Evolutionary conservation across 2,113 vertebrate species (phyloP).

Genomic region (Colinus virginianus): DNA sequence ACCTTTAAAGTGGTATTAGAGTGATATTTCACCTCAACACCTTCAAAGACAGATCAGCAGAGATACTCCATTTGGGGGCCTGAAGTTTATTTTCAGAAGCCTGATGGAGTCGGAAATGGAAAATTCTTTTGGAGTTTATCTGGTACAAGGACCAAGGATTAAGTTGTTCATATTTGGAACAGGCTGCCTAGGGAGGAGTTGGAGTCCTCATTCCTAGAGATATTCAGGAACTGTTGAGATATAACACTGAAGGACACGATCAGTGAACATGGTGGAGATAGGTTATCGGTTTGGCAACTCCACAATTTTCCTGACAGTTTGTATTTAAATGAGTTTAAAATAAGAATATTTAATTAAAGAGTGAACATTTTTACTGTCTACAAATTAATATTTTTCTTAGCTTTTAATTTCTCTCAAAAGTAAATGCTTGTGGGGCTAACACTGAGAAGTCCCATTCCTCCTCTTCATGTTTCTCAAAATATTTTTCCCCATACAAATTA

Average conservation of each 20-base stretch:
- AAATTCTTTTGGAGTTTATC: background rate
- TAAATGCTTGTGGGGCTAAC: background rate
- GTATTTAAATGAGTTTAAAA: background rate
- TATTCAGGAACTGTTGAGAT: too few species aligned
- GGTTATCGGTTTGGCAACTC: background rate
- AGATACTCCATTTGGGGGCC: background rate
- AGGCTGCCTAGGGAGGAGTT: too few species aligned
- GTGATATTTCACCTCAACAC: background rate
- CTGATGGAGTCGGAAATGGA: background rate
- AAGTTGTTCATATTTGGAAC: background rate
- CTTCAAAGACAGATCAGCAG: background rate
- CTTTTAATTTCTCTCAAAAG: background rate
- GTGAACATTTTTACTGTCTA: background rate
- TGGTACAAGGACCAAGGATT: background rate
- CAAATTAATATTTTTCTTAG: background rate
- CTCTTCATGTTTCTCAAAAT: background rate
- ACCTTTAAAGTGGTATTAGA: background rate
- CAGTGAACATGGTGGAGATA: too few species aligned
- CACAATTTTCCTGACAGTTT: background rate
- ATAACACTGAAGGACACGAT: too few species aligned
- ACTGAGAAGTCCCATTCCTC: background rate
- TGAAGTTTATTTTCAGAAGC: background rate
- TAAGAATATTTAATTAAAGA: background rate
- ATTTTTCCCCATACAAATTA: background rate
- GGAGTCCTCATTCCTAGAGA: too few species aligned